phyloP scores from a whole-genome alignment of 2,113 vertebrate genomes.

The Macquaria ambigua region DNA sequence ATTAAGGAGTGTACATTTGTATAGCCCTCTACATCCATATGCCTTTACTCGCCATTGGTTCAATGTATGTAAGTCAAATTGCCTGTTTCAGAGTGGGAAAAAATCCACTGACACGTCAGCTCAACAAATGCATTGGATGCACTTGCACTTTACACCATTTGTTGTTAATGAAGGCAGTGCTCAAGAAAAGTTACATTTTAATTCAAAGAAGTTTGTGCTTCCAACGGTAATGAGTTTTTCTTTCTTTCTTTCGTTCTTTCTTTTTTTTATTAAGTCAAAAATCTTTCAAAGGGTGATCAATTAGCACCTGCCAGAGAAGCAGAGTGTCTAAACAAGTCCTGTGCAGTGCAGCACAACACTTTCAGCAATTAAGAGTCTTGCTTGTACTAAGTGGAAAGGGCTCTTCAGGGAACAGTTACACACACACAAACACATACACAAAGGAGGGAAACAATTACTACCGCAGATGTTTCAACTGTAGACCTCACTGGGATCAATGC shows the following conservation, averaged over 20 bases:
- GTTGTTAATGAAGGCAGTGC: conserved; percentile 65
- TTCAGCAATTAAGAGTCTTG: conserved; percentile 66
- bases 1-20: background rate
- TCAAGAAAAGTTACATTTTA: conserved; percentile 69
- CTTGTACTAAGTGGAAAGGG: conserved; percentile 58
- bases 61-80: background rate
- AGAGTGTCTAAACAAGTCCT: conserved; percentile 59
- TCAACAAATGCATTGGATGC: conserved; percentile 35
- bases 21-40: background rate
- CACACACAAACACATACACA: conserved; percentile 21
- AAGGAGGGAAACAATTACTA: conserved; percentile 61
- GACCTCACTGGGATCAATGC: conserved; percentile 63
- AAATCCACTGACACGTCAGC: conserved; percentile 24
- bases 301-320: conserved; percentile 69
- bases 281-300: conserved; percentile 70
- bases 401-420: conserved; percentile 66
- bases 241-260: conserved; percentile 57
- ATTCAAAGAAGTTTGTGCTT: conserved; percentile 72
- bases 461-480: conserved; percentile 66
- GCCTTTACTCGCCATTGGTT: background rate
- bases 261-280: conserved; percentile 64
- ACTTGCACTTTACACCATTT: conserved; percentile 24
- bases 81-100: background rate
- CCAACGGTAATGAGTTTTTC: conserved; percentile 52
- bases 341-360: conserved; percentile 49